These are phyloP conservation scores for Lasioglossum calceatum DNA, from an alignment of 2,888 invertebrate species.

Conservation along the genomic window DNA sequence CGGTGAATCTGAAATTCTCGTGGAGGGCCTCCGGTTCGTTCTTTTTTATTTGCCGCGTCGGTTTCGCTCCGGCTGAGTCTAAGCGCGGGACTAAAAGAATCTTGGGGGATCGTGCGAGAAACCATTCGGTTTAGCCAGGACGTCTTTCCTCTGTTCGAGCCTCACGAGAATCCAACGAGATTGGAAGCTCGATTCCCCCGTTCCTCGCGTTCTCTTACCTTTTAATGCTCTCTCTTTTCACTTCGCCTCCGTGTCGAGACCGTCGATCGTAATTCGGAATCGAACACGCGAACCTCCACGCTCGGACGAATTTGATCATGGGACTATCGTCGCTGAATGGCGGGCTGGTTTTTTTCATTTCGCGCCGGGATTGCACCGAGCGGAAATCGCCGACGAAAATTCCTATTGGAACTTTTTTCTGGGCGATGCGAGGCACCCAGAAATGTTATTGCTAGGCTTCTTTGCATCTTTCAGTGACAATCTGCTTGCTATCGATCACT, in stretches of 20 bases:
- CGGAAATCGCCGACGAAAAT: background rate
- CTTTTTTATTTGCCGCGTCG: conserved; percentile 30
- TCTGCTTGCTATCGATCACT: too few relatives aligned
- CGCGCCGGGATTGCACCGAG: background rate
- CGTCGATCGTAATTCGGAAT: conserved; percentile 50
- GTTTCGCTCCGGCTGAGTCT: conserved; percentile 22
- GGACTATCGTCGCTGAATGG: background rate
- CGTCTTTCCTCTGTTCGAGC: conserved; percentile 20
- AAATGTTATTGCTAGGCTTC: too few relatives aligned
- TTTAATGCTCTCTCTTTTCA: conserved; percentile 31
- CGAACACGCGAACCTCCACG: conserved; percentile 34
- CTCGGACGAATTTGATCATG: background rate
- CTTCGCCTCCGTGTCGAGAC: background rate
- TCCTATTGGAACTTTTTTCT: background rate
- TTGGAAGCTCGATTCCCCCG: conserved; percentile 48
- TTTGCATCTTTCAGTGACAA: too few relatives aligned
- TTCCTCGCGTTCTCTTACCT: conserved; percentile 32
- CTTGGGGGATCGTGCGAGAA: conserved; percentile 46
- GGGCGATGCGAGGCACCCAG: too few relatives aligned
- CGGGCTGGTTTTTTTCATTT: background rate
- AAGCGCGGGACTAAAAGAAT: conserved; percentile 31
- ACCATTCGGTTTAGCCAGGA: conserved; percentile 24
- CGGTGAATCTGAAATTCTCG: conserved; percentile 49
- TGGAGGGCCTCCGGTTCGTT: conserved; percentile 1
- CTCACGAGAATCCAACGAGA: conserved; percentile 42